Percentiles rank a stretch among this genome's conserved stretches.
Evolutionary conservation across 2,797 vertebrate genomes (phyloP).

Genomic region (Etheostoma perlongum): DNA sequence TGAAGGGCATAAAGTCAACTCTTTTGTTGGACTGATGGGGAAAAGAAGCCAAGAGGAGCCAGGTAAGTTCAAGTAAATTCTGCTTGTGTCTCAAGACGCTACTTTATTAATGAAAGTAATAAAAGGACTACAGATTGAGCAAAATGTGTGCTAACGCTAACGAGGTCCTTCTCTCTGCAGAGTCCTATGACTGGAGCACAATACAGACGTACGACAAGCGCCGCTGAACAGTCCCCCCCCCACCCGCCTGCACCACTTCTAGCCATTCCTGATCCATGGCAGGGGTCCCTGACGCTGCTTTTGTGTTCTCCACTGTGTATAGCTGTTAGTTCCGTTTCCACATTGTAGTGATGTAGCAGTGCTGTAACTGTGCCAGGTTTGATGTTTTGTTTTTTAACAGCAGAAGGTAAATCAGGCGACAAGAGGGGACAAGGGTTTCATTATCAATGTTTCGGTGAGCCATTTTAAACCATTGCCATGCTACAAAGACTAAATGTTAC

Average conservation of each 20-base stretch:
- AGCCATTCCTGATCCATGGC: constrained; percentile 27
- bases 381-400: constrained; percentile 52
- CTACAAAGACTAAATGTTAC: constrained; percentile 54
- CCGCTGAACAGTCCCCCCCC: constrained; percentile 61
- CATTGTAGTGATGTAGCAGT: constrained; percentile 75
- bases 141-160: background rate
- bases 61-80: constrained; percentile 58
- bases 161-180: constrained; percentile 51
- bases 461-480: constrained; percentile 42
- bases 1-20: constrained; percentile 87
- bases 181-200: constrained; percentile 83
- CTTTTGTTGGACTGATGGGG: constrained; percentile 88
- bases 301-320: constrained; percentile 58
- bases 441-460: constrained; percentile 46
- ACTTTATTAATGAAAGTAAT: background rate
- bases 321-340: constrained; percentile 73
- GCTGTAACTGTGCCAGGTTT: constrained; percentile 68
- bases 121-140: fast-evolving
- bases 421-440: constrained; percentile 17
- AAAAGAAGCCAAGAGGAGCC: constrained; percentile 86
- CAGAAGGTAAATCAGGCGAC: constrained; percentile 18
- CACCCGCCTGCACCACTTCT: constrained; percentile 43
- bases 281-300: constrained; percentile 26
- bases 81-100: background rate
- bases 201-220: constrained; percentile 75